Conservation (phyloP, 2,797 vertebrate species). For the Trichosurus vulpecula region DNA sequence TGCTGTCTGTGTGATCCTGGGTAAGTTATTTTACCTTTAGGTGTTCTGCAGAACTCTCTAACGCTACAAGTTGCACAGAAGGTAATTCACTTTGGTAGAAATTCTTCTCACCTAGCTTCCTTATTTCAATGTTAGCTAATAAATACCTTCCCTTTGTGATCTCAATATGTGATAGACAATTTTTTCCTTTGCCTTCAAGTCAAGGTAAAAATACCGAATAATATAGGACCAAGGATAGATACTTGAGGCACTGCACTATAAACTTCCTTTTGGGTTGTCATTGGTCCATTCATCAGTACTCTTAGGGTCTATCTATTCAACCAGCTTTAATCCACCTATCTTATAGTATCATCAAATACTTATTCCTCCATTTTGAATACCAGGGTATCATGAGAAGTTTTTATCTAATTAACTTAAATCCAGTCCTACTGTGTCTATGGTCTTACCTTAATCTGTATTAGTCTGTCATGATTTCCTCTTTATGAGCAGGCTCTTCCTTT, state of each 20-base stretch:
- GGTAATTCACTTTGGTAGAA: not conserved
- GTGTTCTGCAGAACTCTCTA: no score
- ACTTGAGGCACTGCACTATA: not conserved
- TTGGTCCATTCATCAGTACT: not conserved
- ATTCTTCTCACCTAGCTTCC: not conserved
- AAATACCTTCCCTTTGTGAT: not conserved
- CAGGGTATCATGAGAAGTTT: not conserved
- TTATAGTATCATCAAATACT: not conserved
- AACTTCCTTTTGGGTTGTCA: not conserved
- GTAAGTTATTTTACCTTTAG: no score
- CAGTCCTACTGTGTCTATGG: not conserved
- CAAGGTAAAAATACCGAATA: not conserved
- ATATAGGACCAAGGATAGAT: not conserved
- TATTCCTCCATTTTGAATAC: not conserved
- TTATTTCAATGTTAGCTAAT: not conserved
- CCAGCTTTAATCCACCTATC: not conserved
- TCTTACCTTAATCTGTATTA: not conserved
- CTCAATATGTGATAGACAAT: not conserved
- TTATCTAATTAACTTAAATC: not conserved
- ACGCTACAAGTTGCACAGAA: not conserved
- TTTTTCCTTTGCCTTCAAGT: not conserved
- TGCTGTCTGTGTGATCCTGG: no score
- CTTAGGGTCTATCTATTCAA: not conserved
- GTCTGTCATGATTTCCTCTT: not conserved
- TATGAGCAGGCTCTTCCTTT: not conserved